Evolutionary conservation across 1,140 invertebrate species (phyloP), one percentile per base, ranked within the genome.

Genomic region (Drosophila bifasciata): DNA sequence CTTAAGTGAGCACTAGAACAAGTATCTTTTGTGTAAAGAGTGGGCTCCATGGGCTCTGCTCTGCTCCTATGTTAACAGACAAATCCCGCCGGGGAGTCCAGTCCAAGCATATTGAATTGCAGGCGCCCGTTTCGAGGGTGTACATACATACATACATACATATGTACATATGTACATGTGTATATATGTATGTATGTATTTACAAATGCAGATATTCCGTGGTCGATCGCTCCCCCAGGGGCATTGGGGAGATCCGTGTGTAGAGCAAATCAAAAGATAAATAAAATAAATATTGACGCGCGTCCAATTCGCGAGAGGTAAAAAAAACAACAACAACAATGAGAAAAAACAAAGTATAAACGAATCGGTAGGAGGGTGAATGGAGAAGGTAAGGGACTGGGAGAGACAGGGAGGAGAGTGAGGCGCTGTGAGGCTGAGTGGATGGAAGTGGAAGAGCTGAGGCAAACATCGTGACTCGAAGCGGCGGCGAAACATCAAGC

Each of bases 401-500:
- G 1, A 52, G 49, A 66, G 43, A 21, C 11, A 17, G 59, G 15
- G 40, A 40, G 16, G 49, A 62, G 40, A 28, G 41, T 17, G 11
- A n/a, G n/a, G n/a, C n/a, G 25, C 32, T 13, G 11, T 13, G 32
- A 4, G 32, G 11, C 11, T 13, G 32, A 36, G 32, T 36, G 11
- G 11, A 36, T 13, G 32, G 32, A 36, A 11, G 11, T 36, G 32
- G 8, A 3, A 43, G 43, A 71, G 50, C 40, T 0, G 25, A 25
- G 41, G 52, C 71, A 79, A 76, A 76, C 59, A 80, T 80, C 80
- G 80, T 85, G 80, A 85, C 76, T 85, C 66, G 75, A 60, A 83
- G 76, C 64, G 89, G 76, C 84, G 81, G 84, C 85, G 67, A 89
- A 90, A 86, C 89, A 86, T 90, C 78, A 90, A 90, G 78, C 57